These are phyloP conservation scores for Leontopithecus rosalia DNA, from an alignment of 2,797 vertebrate genomes.

Conservation along the genomic window DNA sequence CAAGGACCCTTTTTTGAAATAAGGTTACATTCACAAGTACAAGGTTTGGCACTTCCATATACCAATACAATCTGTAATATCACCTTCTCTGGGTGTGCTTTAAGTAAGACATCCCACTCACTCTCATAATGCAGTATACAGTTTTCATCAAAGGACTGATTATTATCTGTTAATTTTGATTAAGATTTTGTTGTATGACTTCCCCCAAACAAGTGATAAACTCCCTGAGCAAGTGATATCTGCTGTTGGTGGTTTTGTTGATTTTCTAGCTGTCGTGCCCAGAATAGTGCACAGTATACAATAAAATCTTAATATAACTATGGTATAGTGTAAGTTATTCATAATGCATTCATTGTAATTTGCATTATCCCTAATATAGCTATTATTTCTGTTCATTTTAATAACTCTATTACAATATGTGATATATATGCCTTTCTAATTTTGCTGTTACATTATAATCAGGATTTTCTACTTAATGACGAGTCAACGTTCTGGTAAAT, in stretches of 20 bases:
- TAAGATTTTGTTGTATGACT: neutral
- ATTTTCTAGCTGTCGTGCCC: neutral
- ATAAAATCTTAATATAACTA: neutral
- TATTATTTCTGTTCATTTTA: neutral
- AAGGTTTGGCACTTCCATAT: neutral
- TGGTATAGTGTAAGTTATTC: neutral
- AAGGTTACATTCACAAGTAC: neutral
- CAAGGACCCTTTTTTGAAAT: neutral
- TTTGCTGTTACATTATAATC: slow-evolving; percentile 34
- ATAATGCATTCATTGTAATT: neutral
- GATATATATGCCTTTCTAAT: neutral
- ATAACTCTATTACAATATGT: neutral
- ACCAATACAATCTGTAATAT: neutral
- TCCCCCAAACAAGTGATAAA: neutral
- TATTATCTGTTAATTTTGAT: neutral
- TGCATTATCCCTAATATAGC: neutral
- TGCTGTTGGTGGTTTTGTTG: neutral
- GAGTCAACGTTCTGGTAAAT: slow-evolving; percentile 47
- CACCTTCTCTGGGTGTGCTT: neutral
- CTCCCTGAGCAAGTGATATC: neutral
- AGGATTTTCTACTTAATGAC: slow-evolving; percentile 34
- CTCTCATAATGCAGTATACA: neutral
- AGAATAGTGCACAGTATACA: neutral
- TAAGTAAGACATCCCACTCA: neutral
- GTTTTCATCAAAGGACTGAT: neutral